Evolutionary conservation across 2,113 vertebrate genomes (phyloP).

Genomic region (Cavia aperea): DNA sequence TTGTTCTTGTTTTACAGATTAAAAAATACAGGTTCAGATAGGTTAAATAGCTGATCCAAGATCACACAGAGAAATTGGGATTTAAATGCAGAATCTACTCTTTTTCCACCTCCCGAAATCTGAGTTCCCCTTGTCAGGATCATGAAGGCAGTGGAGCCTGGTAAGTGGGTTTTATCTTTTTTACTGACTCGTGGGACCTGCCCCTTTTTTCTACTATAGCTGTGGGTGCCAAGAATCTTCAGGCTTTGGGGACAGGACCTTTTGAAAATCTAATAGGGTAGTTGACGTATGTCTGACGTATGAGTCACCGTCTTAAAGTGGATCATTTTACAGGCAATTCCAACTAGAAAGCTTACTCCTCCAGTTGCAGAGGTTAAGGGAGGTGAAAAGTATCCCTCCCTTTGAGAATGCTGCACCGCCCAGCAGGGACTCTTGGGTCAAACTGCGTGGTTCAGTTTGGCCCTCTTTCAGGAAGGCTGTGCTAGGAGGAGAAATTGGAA

Average conservation of each 20-base stretch:
- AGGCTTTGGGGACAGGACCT: not conserved
- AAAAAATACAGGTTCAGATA: not conserved
- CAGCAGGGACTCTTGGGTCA: not conserved
- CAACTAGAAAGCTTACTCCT: not conserved
- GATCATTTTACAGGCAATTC: not conserved
- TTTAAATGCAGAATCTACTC: not conserved
- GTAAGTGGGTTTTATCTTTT: not conserved
- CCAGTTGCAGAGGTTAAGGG: not conserved
- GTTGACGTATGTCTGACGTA: not conserved
- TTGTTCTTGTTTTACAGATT: not conserved
- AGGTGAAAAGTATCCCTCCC: not conserved
- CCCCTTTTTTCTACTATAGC: not conserved
- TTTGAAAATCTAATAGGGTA: not conserved
- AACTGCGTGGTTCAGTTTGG: not conserved
- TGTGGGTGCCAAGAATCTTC: not conserved
- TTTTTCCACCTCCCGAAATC: not conserved
- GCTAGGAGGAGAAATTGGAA: constrained; percentile 12
- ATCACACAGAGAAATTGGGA: not conserved
- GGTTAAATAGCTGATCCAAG: not conserved
- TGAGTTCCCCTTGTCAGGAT: not conserved
- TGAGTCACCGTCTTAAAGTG: not conserved
- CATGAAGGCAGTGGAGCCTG: not conserved
- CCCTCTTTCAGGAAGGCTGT: not conserved
- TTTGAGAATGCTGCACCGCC: rapidly evolving
- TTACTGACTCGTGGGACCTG: not conserved